phyloP scores from a whole-genome alignment of 2,797 vertebrate species.

The Oophaga sylvatica region DNA sequence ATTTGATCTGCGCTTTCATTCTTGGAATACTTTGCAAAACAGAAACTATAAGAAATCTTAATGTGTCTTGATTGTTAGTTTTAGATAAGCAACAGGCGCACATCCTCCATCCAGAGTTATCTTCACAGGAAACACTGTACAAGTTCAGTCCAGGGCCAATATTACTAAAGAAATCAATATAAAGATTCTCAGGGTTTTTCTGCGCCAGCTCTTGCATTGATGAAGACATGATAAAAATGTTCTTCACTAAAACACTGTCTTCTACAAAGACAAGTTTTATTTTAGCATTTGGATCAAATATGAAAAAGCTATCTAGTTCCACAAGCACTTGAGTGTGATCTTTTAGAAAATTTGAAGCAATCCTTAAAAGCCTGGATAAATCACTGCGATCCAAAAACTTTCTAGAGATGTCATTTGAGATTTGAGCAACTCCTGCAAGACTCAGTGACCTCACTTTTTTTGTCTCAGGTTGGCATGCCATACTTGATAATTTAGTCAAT shows the following conservation, averaged over 20 bases:
- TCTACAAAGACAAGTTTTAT: constrained; percentile 58
- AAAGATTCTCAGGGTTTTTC: constrained; percentile 54
- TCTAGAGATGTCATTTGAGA: constrained; percentile 55
- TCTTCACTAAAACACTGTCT: constrained; percentile 48
- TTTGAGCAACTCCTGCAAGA: constrained; percentile 51
- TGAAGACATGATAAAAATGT: constrained; percentile 56
- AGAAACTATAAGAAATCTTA: constrained; percentile 54
- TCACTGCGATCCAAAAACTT: constrained; percentile 58
- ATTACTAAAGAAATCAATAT: constrained; percentile 49
- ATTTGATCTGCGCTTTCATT: constrained; percentile 60
- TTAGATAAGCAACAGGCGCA: constrained; percentile 54
- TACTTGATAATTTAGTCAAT: constrained; percentile 14
- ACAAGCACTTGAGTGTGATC: constrained; percentile 41
- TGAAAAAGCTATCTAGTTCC: constrained; percentile 53
- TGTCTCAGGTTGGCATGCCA: constrained; percentile 45
- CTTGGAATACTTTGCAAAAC: constrained; percentile 58
- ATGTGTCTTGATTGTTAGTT: constrained; percentile 43
- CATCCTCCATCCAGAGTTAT: constrained; percentile 47
- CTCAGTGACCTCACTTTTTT: constrained; percentile 48
- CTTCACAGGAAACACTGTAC: constrained; percentile 56
- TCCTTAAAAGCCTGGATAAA: constrained; percentile 49
- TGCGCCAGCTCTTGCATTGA: constrained; percentile 56
- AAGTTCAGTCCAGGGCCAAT: constrained; percentile 52
- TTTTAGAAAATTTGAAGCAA: constrained; percentile 50
- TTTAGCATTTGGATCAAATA: constrained; percentile 50